Conservation (phyloP, 2,797 vertebrate genomes). For the Gambelia wislizenii region DNA sequence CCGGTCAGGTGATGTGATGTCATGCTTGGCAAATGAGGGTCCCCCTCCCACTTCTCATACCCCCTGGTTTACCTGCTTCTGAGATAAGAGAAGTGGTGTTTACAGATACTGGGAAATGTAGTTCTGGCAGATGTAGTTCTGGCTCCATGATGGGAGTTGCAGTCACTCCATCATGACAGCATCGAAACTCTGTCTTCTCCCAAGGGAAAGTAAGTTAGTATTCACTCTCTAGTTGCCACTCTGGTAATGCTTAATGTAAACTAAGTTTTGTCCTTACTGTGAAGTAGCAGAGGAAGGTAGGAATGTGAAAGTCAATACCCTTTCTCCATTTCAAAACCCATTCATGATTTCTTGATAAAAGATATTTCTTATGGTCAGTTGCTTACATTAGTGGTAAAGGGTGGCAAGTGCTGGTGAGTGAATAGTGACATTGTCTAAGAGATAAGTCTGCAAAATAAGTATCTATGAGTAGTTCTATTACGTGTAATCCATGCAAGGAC, state of each 20-base stretch:
- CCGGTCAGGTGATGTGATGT: too few relatives aligned
- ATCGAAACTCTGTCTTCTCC: neutral
- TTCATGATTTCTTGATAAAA: neutral
- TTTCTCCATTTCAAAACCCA: neutral
- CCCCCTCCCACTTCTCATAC: too few relatives aligned
- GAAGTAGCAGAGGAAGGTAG: neutral
- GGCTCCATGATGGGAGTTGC: too few relatives aligned
- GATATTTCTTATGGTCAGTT: neutral
- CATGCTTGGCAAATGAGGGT: too few relatives aligned
- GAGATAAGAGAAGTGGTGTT: too few relatives aligned
- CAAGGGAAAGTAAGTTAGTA: neutral
- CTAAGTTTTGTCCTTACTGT: neutral
- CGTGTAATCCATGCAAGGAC: neutral
- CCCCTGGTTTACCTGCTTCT: too few relatives aligned
- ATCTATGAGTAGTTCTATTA: neutral
- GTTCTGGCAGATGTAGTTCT: too few relatives aligned
- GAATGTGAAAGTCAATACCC: too few relatives aligned
- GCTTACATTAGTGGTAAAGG: neutral
- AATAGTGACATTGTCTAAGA: neutral
- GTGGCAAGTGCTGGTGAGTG: neutral
- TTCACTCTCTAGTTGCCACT: constrained; percentile 4
- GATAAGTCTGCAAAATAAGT: neutral
- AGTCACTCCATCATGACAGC: too few relatives aligned
- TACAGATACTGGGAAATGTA: too few relatives aligned
- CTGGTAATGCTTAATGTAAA: neutral